phyloP scores from a whole-genome alignment of 2,888 invertebrate species.

The Andrena bicolor region DNA sequence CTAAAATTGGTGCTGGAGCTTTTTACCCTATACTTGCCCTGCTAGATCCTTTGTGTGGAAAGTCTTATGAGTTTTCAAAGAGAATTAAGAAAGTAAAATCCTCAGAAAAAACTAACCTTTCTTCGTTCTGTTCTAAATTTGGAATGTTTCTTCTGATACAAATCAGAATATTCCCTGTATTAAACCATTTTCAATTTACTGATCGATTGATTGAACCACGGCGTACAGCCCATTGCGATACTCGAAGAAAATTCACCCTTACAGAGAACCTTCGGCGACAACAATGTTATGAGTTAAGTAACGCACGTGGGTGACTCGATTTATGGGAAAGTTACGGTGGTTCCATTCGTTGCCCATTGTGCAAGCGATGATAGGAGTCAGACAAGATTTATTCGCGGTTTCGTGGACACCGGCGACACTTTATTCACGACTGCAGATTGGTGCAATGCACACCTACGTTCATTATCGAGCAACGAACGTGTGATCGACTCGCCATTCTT shows the following conservation, averaged over 20 bases:
- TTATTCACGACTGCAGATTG: constrained; percentile 40
- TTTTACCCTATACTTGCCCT: too few relatives aligned
- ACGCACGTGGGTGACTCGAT: constrained; percentile 57
- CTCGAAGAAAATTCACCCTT: constrained; percentile 51
- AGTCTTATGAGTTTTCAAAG: too few relatives aligned
- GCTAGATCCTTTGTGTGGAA: too few relatives aligned
- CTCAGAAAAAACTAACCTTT: too few relatives aligned
- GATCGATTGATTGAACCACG: constrained; percentile 30
- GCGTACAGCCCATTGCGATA: constrained; percentile 34
- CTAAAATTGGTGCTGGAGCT: too few relatives aligned
- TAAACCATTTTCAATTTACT: constrained; percentile 18
- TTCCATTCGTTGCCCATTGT: constrained; percentile 58
- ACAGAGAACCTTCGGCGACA: constrained; percentile 32
- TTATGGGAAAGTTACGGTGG: constrained; percentile 60
- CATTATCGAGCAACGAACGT: constrained; percentile 33
- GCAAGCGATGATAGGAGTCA: constrained; percentile 54
- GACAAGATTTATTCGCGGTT: constrained; percentile 64
- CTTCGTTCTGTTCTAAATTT: too few relatives aligned
- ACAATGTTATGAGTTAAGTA: constrained; percentile 47
- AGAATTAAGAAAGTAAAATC: too few relatives aligned
- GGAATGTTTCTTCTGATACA: too few relatives aligned
- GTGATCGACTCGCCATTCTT: constrained; percentile 15
- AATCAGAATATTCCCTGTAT: too few relatives aligned
- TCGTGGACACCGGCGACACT: constrained; percentile 53
- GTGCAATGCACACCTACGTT: constrained; percentile 40